Evolutionary conservation across 53 echinoderm and acorn worm species (phyloP).

Genomic region (Paelopatides confundens): DNA sequence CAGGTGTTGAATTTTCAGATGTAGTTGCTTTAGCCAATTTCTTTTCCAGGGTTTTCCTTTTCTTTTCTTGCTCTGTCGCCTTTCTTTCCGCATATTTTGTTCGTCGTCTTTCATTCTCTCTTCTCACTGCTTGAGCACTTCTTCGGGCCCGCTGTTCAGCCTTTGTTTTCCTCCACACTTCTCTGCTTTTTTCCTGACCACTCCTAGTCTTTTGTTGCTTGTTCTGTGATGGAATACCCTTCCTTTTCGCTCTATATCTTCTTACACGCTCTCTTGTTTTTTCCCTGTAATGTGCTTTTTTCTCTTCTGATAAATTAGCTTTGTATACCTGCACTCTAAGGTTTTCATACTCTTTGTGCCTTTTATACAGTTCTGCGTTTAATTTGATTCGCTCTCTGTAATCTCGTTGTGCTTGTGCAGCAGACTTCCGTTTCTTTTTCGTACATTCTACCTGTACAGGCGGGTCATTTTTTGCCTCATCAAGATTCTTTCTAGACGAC

Average conservation of each 20-base stretch:
- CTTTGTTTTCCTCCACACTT: neutral
- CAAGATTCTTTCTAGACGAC: too few species aligned
- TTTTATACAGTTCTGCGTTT: slow-evolving; percentile 37
- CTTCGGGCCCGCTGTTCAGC: slow-evolving; percentile 32
- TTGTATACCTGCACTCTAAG: slow-evolving; percentile 28
- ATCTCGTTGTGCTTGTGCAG: slow-evolving; percentile 40
- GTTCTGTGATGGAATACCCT: neutral
- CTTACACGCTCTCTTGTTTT: slow-evolving; percentile 43
- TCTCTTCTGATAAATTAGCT: slow-evolving; percentile 41
- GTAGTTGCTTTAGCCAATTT: too few species aligned
- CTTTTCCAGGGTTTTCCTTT: too few species aligned
- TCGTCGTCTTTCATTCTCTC: slow-evolving; percentile 56
- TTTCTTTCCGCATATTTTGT: slow-evolving; percentile 55
- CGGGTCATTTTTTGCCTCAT: too few species aligned
- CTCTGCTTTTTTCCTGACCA: slow-evolving; percentile 1
- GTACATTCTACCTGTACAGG: neutral
- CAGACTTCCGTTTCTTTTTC: slow-evolving; percentile 36
- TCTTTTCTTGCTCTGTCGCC: neutral
- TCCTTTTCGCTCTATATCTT: slow-evolving; percentile 15
- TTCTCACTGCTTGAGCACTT: slow-evolving; percentile 43
- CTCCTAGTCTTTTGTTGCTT: neutral
- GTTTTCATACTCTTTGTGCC: slow-evolving; percentile 45
- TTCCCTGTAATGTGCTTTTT: slow-evolving; percentile 50
- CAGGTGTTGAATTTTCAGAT: too few species aligned
- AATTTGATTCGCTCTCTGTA: slow-evolving; percentile 52